Evolutionary conservation across 2,113 vertebrate genomes (phyloP), one percentile per base, ranked within the genome.

Genomic region (Stercorarius parasiticus): DNA sequence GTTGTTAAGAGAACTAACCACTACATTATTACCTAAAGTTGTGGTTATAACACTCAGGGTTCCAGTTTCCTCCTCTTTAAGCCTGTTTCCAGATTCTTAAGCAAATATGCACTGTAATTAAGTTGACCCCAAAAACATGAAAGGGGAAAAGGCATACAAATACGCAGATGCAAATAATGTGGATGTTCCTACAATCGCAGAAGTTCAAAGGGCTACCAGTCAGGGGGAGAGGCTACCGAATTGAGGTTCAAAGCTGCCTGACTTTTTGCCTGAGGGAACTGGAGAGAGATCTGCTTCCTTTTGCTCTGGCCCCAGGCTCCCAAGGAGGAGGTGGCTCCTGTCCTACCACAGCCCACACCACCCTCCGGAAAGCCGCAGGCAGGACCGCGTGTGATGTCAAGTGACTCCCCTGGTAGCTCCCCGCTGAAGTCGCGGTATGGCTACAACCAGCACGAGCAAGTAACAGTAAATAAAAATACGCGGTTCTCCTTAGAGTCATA

Each of bases 331-430:
- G 34, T 8, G 42, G 27, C 36, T 82, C n/a, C 73, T 91, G 26
- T 29, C 53, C 65, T 56, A 38, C 27, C 69, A 40, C 9, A 38
- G 56, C 23, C 52, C 70, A 67, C 14, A 13, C 4, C 42, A 55
- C 19, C 1, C 0, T 2, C 18, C 5, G 2, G 36, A 58, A n/a
- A 20, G 5, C 6, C 8, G 3, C 40, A 29, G 52, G 36, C 69
- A 65, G 86, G 56, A 36, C 34, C 45, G 42, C 6, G 2, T 2
- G 1, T 13, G 53, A 8, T 11, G 59, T 27, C 4, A 29, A 82
- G 23, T 12, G 34, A 53, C n/a, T 58, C 23, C 53, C 27, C 34
- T 10, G 32, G 45, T 1, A 83, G 77, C 26, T 76, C n/a, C 50
- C 34, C 2, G 0, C 53, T 47, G 34, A 14, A 91, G 40, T 3